Evolutionary conservation across 2,797 vertebrate species (phyloP).

Genomic region (Steatocranus sp.): DNA sequence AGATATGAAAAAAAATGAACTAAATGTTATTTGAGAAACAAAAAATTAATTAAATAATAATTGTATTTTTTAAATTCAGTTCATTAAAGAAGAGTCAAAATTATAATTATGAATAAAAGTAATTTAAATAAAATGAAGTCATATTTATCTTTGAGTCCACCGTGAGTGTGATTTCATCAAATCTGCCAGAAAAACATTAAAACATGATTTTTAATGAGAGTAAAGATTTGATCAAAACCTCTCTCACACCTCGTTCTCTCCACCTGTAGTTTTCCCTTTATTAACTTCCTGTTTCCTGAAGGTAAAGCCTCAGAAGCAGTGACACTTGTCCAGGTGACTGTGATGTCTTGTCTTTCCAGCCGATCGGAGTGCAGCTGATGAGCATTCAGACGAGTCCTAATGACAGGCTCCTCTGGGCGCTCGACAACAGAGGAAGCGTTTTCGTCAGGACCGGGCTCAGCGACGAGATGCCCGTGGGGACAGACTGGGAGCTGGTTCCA

Average conservation of each 20-base stretch:
- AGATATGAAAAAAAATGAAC: no score
- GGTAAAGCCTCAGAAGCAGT: background rate
- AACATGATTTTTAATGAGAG: background rate
- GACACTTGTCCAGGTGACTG: background rate
- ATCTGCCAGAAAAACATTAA: no score
- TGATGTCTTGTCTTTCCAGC: conserved; percentile 71
- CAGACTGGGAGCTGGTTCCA: conserved; percentile 92
- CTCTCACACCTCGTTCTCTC: background rate
- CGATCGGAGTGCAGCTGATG: conserved; percentile 85
- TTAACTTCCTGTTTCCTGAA: background rate
- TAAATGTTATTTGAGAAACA: no score
- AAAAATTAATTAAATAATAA: no score
- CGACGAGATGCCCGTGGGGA: conserved; percentile 95
- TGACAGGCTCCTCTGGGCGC: conserved; percentile 89
- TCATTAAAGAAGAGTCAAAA: no score
- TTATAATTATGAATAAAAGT: no score
- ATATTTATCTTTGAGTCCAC: no score
- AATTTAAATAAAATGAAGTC: no score
- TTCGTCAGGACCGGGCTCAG: conserved; percentile 87
- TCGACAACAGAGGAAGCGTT: conserved; percentile 89
- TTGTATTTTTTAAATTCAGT: no score
- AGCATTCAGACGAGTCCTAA: conserved; percentile 86
- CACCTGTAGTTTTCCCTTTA: background rate
- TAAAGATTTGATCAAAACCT: background rate
- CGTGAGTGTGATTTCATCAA: no score